A percentile compares a stretch with the other conserved stretches of the same genome.
These are phyloP conservation scores for Helarctos malayanus DNA, from an alignment of 2,797 vertebrate genomes.

Conservation along the genomic window DNA sequence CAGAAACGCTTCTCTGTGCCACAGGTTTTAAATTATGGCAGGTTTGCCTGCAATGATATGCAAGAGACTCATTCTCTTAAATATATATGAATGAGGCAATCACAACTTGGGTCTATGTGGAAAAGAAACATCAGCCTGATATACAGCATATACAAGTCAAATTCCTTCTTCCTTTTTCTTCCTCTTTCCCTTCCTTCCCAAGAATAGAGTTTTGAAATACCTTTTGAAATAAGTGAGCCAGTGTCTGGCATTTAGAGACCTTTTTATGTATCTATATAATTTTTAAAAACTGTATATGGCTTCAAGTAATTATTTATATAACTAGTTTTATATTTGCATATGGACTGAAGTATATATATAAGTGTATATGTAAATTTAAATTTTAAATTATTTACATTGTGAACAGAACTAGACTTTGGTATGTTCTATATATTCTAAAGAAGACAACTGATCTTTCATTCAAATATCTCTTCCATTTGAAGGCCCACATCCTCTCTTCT, in stretches of 20 bases:
- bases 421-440: neutral
- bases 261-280: neutral
- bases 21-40: neutral
- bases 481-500: neutral
- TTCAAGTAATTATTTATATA: conserved; percentile 60
- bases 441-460: neutral
- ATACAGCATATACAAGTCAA: neutral
- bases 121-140: neutral
- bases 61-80: neutral
- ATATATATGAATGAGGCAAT: neutral
- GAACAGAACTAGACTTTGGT: neutral
- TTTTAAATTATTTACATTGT: conserved; percentile 32
- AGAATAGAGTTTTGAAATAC: neutral
- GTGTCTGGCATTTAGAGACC: conserved; percentile 1
- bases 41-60: neutral
- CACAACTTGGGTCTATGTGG: too few species aligned
- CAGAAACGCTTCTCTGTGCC: neutral
- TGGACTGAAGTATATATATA: conserved; percentile 17
- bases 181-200: neutral
- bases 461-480: neutral
- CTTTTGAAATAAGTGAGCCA: conserved; percentile 15
- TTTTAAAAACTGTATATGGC: conserved; percentile 27
- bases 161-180: neutral
- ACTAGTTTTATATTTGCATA: conserved; percentile 51
- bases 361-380: conserved; percentile 6